Evolutionary conservation across 2,888 invertebrate genomes (phyloP).

Genomic region (Agrochola macilenta): DNA sequence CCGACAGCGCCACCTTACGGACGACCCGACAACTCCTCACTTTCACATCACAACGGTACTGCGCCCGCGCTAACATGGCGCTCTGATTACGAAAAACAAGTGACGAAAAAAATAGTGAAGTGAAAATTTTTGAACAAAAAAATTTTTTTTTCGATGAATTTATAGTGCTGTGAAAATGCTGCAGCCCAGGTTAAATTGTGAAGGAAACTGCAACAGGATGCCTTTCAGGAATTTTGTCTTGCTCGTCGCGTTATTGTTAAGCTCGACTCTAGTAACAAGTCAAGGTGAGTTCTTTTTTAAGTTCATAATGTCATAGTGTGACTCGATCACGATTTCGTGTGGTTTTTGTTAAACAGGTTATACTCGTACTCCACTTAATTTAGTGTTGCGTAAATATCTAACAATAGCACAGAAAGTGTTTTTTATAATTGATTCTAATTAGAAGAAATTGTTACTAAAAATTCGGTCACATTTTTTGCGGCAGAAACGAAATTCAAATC

Average conservation of each 20-base stretch:
- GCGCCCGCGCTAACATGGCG: slow-evolving; percentile 67
- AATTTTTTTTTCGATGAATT: slow-evolving; percentile 73
- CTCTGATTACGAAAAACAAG: slow-evolving; percentile 62
- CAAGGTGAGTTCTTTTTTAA: slow-evolving; percentile 81
- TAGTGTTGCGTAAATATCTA: slow-evolving; percentile 17
- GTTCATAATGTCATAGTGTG: slow-evolving; percentile 54
- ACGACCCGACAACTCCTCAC: slow-evolving; percentile 63
- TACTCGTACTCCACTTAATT: slow-evolving; percentile 40
- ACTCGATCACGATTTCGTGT: slow-evolving; percentile 50
- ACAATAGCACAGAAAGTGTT: slow-evolving; percentile 22
- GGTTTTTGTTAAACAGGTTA: slow-evolving; percentile 45
- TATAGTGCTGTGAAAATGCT: slow-evolving; percentile 79
- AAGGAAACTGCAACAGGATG: slow-evolving; percentile 75
- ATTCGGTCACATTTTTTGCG: slow-evolving; percentile 26
- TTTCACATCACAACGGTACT: slow-evolving; percentile 68
- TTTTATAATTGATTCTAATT: slow-evolving; percentile 31
- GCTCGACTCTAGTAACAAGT: slow-evolving; percentile 80
- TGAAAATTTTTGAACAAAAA: slow-evolving; percentile 65
- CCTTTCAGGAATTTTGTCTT: slow-evolving; percentile 73
- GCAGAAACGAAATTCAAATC: not conserved
- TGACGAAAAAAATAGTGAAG: slow-evolving; percentile 70
- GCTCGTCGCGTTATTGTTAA: slow-evolving; percentile 74
- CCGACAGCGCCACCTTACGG: slow-evolving; percentile 74
- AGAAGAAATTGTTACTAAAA: slow-evolving; percentile 11
- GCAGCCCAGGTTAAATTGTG: slow-evolving; percentile 86